phyloP scores from a whole-genome alignment of 2,113 vertebrate species.

The Haplochromis vanheusdeni region DNA sequence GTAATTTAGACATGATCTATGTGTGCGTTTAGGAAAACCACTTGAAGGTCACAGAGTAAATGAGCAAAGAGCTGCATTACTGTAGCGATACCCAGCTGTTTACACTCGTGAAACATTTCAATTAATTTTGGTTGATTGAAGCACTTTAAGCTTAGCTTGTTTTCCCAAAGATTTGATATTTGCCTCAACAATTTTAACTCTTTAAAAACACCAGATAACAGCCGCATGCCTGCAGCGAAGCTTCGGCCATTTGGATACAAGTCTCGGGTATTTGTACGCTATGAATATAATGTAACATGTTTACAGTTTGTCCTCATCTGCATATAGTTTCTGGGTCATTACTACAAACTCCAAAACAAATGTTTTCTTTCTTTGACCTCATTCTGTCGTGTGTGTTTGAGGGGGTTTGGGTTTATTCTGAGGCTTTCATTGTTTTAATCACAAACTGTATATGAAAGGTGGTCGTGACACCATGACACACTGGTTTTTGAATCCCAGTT shows the following conservation, averaged over 20 bases:
- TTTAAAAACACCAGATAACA: background rate
- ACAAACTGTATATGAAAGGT: background rate
- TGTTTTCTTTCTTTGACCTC: background rate
- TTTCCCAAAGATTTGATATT: background rate
- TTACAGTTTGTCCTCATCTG: background rate
- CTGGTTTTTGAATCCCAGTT: background rate
- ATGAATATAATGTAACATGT: background rate
- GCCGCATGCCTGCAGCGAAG: background rate
- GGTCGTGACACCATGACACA: rapidly evolving
- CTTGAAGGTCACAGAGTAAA: background rate
- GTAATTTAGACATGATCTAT: constrained; percentile 18
- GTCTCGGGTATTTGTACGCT: background rate
- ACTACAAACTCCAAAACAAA: background rate
- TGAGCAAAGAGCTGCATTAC: background rate
- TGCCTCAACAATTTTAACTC: background rate
- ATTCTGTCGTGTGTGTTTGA: background rate
- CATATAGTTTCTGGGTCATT: background rate
- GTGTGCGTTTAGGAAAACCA: background rate
- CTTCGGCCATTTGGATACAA: rapidly evolving
- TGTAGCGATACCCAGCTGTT: background rate
- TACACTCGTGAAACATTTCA: background rate
- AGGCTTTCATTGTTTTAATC: background rate
- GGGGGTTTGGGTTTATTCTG: background rate
- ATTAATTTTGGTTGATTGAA: background rate
- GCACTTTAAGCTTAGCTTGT: background rate